phyloP scores from a whole-genome alignment of 2,113 vertebrate genomes.

The Misgurnus anguillicaudatus region DNA sequence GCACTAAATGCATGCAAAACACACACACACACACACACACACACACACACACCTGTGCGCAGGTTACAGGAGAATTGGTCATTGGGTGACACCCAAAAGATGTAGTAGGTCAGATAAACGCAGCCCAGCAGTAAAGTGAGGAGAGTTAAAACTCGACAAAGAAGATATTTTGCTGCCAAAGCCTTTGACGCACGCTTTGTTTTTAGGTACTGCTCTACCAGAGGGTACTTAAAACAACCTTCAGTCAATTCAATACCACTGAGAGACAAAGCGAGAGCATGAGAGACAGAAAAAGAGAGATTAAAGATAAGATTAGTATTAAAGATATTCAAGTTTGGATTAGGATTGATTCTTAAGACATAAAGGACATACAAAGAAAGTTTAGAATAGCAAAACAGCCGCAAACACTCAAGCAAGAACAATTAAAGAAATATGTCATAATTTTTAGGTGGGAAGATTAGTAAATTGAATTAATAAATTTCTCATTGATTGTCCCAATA shows the following conservation, averaged over 20 bases:
- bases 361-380: background rate
- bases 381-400: background rate
- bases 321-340: background rate
- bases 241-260: slow-evolving; percentile 86
- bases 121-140: slow-evolving; percentile 79
- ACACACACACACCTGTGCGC: slow-evolving; percentile 73
- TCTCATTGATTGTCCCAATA: too few relatives aligned
- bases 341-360: too few relatives aligned
- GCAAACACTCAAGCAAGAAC: background rate
- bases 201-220: slow-evolving; percentile 94
- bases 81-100: slow-evolving; percentile 81
- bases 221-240: slow-evolving; percentile 88
- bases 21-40: background rate
- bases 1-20: too few relatives aligned
- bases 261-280: slow-evolving; percentile 46
- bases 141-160: slow-evolving; percentile 81
- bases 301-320: background rate
- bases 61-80: slow-evolving; percentile 92
- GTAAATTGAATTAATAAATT: too few relatives aligned
- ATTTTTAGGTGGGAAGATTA: background rate
- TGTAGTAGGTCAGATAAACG: slow-evolving; percentile 88
- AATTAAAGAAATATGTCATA: background rate
- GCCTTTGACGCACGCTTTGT: slow-evolving; percentile 80
- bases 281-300: background rate
- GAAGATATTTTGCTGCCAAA: slow-evolving; percentile 84